Percentiles rank a stretch among this genome's conserved stretches.
phyloP scores from a whole-genome alignment of 92 coral and sea anemone genomes.

The Heteractis magnifica region DNA sequence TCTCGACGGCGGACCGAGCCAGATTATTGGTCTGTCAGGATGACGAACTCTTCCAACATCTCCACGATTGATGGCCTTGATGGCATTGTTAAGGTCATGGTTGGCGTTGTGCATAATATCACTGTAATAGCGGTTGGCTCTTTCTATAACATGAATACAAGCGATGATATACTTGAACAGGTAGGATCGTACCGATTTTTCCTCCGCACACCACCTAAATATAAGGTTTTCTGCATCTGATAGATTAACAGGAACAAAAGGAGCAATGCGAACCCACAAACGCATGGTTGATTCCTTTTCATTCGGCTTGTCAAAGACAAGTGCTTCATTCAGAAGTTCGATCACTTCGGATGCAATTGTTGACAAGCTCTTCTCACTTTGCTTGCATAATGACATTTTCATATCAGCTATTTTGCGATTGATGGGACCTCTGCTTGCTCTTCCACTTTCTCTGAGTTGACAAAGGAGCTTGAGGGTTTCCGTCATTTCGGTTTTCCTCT shows the following conservation, averaged over 20 bases:
- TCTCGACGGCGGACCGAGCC: constrained; percentile 38
- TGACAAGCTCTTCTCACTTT: constrained; percentile 3
- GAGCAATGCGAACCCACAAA: constrained; percentile 54
- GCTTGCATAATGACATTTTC: constrained; percentile 30
- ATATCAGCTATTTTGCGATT: constrained; percentile 54
- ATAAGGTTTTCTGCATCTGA: constrained; percentile 41
- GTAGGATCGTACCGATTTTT: constrained; percentile 47
- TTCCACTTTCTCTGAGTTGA: constrained; percentile 21
- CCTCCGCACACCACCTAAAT: constrained; percentile 37
- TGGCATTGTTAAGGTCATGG: constrained; percentile 28
- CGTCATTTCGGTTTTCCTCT: neutral
- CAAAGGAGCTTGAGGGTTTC: constrained; percentile 36
- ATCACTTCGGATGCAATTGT: constrained; percentile 30
- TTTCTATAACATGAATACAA: constrained; percentile 49
- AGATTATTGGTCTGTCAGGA: constrained; percentile 65
- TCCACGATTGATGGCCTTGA: constrained; percentile 48
- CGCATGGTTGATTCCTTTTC: constrained; percentile 62
- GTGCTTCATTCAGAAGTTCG: constrained; percentile 40
- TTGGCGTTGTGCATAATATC: constrained; percentile 33
- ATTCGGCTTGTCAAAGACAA: constrained; percentile 19
- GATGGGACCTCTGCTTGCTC: constrained; percentile 50
- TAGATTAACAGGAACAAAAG: constrained; percentile 41
- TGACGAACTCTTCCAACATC: constrained; percentile 64
- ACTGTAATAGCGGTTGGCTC: constrained; percentile 22
- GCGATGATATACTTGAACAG: constrained; percentile 56